Conservation (phyloP, 2,797 vertebrate species). For the Sebastiscus tertius region DNA sequence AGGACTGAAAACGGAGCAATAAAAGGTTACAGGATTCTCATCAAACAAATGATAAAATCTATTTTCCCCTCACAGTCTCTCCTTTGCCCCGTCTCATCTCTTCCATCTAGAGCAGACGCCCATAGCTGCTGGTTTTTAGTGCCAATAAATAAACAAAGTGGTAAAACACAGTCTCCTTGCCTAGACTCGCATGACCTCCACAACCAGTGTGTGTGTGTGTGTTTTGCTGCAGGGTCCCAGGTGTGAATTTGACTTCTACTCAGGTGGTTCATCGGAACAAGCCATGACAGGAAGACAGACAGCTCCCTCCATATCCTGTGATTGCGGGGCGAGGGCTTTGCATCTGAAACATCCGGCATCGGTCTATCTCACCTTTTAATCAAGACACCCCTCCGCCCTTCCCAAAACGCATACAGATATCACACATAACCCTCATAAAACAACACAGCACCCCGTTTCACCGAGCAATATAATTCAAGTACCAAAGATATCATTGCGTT, state of each 20-base stretch:
- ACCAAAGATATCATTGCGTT: slow-evolving; percentile 42
- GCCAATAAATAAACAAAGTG: slow-evolving; percentile 39
- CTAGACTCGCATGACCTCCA: slow-evolving; percentile 14
- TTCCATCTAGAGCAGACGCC: not conserved
- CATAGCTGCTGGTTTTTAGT: slow-evolving; percentile 26
- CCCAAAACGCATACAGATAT: slow-evolving; percentile 1
- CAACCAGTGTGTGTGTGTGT: slow-evolving; percentile 10
- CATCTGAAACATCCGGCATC: slow-evolving; percentile 44
- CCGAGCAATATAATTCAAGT: slow-evolving; percentile 32
- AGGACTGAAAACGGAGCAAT: slow-evolving; percentile 2
- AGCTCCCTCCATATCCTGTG: slow-evolving; percentile 45
- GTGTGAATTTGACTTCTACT: slow-evolving; percentile 55
- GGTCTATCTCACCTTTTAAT: slow-evolving; percentile 60
- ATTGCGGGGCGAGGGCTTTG: slow-evolving; percentile 29
- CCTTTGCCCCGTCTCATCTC: not conserved
- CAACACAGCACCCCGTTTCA: not conserved
- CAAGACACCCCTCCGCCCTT: not conserved
- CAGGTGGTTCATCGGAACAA: slow-evolving; percentile 52
- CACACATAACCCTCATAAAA: slow-evolving; percentile 48
- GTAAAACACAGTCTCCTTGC: slow-evolving; percentile 10
- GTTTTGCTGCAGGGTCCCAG: slow-evolving; percentile 53
- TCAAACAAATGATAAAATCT: slow-evolving; percentile 20
- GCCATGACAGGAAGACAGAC: slow-evolving; percentile 63
- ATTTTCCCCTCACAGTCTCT: not conserved
- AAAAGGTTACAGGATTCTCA: slow-evolving; percentile 27